A percentile compares a stretch with the other conserved stretches of the same genome.
These are phyloP conservation scores for Luehdorfia chinensis DNA, from an alignment of 1,140 invertebrate species.

Conservation along the genomic window DNA sequence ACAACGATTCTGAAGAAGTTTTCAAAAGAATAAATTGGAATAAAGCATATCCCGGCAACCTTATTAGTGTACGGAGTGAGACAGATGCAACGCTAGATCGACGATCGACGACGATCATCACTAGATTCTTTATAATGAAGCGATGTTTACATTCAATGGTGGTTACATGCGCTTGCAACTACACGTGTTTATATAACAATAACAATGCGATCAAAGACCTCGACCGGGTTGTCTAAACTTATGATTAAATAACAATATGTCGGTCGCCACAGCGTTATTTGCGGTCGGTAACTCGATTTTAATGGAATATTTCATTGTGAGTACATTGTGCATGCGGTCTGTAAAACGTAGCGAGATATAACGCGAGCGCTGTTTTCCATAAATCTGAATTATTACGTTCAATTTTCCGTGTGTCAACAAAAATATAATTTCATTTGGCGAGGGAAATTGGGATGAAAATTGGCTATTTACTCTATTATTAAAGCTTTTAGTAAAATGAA, in stretches of 20 bases:
- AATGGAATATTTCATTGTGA: conserved; percentile 14
- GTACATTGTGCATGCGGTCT: conserved; percentile 14
- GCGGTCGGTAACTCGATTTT: conserved; percentile 11
- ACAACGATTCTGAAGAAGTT: no score
- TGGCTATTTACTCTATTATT: conserved; percentile 18
- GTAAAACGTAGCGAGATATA: conserved; percentile 11
- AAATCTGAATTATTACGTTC: conserved; percentile 15
- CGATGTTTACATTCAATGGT: no score
- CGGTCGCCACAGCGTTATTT: conserved; percentile 3
- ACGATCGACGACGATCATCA: no score
- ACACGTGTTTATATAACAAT: no score
- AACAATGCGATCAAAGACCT: no score
- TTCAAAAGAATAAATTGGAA: no score
- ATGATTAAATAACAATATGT: conserved; percentile 43
- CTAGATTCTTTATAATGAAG: no score
- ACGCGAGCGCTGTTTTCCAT: not conserved
- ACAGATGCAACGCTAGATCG: no score
- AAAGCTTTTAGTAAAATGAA: conserved; percentile 15
- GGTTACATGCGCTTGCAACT: no score
- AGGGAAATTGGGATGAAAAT: conserved; percentile 17
- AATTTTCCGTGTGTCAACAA: conserved; percentile 18
- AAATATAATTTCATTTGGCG: conserved; percentile 17
- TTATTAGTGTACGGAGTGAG: no score
- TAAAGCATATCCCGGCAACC: no score
- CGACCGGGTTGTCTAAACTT: conserved; percentile 41